These are phyloP conservation scores for Tychaedon coryphoeus DNA, from an alignment of 2,113 vertebrate species.

Conservation along the genomic window DNA sequence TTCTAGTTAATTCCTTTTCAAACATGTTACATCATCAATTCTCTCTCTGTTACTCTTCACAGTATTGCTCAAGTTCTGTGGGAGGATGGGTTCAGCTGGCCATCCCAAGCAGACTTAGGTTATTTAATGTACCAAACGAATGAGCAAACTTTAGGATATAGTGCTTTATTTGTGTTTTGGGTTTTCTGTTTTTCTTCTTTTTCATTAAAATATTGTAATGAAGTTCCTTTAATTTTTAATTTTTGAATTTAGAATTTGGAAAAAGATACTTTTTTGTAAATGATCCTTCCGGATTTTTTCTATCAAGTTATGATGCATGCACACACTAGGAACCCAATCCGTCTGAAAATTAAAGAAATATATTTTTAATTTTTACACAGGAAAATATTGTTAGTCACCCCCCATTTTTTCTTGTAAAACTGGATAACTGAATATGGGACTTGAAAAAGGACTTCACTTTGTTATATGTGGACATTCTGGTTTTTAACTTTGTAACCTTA, in stretches of 20 bases:
- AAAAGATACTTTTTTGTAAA: neutral
- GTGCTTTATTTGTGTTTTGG: neutral
- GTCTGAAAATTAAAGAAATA: neutral
- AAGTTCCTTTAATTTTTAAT: neutral
- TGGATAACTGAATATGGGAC: neutral
- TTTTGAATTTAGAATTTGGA: neutral
- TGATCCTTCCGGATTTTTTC: neutral
- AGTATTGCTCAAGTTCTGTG: neutral
- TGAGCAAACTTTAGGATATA: neutral
- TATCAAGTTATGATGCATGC: neutral
- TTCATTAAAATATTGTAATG: neutral
- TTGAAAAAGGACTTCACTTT: neutral
- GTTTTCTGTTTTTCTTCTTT: neutral
- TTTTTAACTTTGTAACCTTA: neutral
- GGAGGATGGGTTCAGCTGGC: neutral
- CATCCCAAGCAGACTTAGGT: neutral
- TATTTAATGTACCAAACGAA: neutral
- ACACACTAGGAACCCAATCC: fast-evolving
- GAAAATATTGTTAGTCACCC: neutral
- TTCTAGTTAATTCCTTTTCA: neutral
- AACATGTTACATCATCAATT: neutral
- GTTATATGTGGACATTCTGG: neutral
- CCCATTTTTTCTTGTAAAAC: neutral
- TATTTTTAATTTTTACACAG: neutral
- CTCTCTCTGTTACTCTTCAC: neutral